Evolutionary conservation across 2,113 vertebrate genomes (phyloP).

Genomic region (Saguinus imperator): DNA sequence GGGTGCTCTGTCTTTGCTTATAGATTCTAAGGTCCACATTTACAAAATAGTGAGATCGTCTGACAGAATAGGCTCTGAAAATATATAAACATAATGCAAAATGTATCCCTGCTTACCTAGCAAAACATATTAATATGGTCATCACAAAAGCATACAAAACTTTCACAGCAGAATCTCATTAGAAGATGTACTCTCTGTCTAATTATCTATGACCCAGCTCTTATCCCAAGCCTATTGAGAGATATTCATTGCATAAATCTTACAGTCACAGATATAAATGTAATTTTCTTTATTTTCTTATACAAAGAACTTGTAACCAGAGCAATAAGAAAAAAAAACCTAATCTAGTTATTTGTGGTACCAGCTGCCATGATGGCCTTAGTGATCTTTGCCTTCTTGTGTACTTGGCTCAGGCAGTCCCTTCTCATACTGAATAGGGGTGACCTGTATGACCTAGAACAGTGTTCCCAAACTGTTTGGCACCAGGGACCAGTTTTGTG

Average conservation of each 20-base stretch:
- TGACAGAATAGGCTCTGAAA: background rate
- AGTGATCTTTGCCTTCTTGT: background rate
- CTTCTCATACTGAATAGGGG: accelerated
- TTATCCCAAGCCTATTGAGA: background rate
- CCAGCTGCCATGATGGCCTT: too few species aligned
- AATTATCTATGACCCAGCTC: background rate
- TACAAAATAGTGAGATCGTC: background rate
- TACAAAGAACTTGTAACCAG: background rate
- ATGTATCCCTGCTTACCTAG: background rate
- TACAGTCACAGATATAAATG: background rate
- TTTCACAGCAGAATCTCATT: background rate
- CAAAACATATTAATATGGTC: background rate
- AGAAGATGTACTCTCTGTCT: background rate
- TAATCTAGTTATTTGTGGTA: background rate
- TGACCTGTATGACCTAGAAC: accelerated
- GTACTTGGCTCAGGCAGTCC: accelerated
- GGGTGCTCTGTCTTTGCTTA: background rate
- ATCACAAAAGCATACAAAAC: background rate
- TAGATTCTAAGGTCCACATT: background rate
- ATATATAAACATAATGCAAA: background rate
- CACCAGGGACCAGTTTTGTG: too few species aligned
- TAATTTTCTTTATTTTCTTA: background rate
- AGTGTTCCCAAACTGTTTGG: too few species aligned
- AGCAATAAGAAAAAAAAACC: background rate
- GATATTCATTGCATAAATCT: background rate